Evolutionary conservation across 2,797 vertebrate species (phyloP), one percentile per base, ranked within the genome.

Genomic region (Mus caroli): DNA sequence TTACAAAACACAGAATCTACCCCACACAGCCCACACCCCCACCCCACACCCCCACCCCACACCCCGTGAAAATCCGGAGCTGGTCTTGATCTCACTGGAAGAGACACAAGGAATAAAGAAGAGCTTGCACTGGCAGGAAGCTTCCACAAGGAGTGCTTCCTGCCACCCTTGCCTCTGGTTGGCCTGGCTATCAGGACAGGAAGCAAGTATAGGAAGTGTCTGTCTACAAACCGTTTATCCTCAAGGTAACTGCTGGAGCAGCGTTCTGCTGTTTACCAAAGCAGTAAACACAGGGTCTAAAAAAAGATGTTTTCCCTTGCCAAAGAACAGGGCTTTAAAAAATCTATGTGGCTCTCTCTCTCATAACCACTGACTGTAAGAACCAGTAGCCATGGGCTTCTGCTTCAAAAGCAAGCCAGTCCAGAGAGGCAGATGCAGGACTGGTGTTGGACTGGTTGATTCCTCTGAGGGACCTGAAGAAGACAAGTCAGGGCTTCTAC

Each of bases 191-290:
- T 98, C 98, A 97, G 97, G 31, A 95, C 96, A 98, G 98, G 99
- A 99, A 99, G 98, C 95, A 88, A 97, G 96, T 0, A 1, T 98
- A 99, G 99, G 99, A 99, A 99, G 97, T 98, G 98, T 98, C 98
- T 98, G 98, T 99, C 98, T 98, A 98, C 98, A 98, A 96, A 97
- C 96, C 93, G 97, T 98, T 98, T 98, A 98, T 98, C 98, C 98
- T 98, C 98, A 98, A 98, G 98, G 98, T 98, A 98, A 98, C 94
- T 98, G 98, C 98, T 98, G 98, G 92, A 89, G 96, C 95, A 98
- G 98, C 98, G 95, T 98, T 99, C 98, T 98, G 95, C 95, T 98
- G 98, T 98, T 98, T 99, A 98, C 97, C 97, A 96, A 97, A 94
- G 97, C 97, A 97, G 97, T 98, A 98, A 98, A 98, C 98, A 98